Evolutionary conservation across 1,140 invertebrate species (phyloP), one percentile per base, ranked within the genome.

Genomic region (Lepidotrigona ventralis): DNA sequence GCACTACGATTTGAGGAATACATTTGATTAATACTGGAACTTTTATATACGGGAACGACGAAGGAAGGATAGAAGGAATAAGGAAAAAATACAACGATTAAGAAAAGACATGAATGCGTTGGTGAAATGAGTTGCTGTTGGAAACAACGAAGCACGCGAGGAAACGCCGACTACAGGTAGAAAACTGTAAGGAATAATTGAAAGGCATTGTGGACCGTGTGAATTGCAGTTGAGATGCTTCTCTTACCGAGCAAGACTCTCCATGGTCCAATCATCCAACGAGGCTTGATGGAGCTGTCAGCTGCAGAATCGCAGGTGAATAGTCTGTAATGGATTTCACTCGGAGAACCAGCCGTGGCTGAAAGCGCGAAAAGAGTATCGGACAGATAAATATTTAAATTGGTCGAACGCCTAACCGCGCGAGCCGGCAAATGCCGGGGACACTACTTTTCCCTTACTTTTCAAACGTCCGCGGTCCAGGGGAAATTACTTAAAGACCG

Each of bases 341-440:
- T 64, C 83, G 63, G 87, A 83, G 84, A 78, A 71, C 51, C 75
- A 73, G 72, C 46, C 85, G 56, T 21, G 60, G 46, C 83, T 85
- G 74, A 85, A 79, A 88, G 87, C 86, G 72, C 69, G 82, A 81
- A 87, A 76, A 76, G 71, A 81, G 86, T 88, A 85, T 88, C 83
- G 83, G 69, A 58, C 63, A 79, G 66, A 88, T 88, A 88, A 88
- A 88, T 88, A 88, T 88, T 88, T 79, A 82, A 88, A 88, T 88
- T 73, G 86, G 72, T 66, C n/a, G 51, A 66, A 79, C 82, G 68
- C 58, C 56, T 70, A 39, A 29, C 74, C 21, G 26, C 2, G 15
- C 21, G 21, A 5, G 4, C n/a, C 39, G 14, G 5, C n/a, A 69
- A 69, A n/a, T 17, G 39, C 21, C 39, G 2, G 21, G 51, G 56